Evolutionary conservation across 2,888 invertebrate genomes (phyloP).

Genomic region (Synergus gifuensis): DNA sequence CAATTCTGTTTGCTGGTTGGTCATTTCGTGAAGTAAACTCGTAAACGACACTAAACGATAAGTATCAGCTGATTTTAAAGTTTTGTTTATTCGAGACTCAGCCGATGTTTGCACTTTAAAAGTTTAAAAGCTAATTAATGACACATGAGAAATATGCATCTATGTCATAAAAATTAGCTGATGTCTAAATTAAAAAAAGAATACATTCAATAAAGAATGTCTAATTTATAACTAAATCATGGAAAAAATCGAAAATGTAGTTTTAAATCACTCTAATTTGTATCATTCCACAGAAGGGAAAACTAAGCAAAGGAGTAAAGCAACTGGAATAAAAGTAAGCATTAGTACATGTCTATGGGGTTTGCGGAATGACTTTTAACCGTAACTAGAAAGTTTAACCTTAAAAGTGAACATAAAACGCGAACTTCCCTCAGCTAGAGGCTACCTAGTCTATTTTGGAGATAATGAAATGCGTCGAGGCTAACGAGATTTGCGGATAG

Average conservation of each 20-base stretch:
- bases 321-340: neutral
- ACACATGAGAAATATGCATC: no score
- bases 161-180: no score
- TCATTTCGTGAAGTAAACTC: constrained; percentile 24
- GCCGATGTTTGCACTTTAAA: neutral
- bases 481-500: constrained; percentile 3
- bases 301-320: neutral
- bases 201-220: no score
- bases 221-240: no score
- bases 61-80: constrained; percentile 10
- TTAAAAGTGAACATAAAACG: neutral
- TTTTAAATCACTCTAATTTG: no score
- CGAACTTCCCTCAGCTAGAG: neutral
- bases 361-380: neutral
- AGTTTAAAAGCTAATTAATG: neutral
- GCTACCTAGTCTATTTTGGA: neutral
- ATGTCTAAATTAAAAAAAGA: no score
- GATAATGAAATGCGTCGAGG: constrained; percentile 7
- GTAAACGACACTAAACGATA: neutral
- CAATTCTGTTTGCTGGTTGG: constrained; percentile 15
- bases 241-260: no score
- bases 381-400: constrained; percentile 7
- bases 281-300: neutral
- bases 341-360: constrained; percentile 2
- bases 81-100: neutral